Evolutionary conservation across 37 sponge, comb jelly and placozoan genomes (phyloP).

Genomic region (Corticium candelabrum): DNA sequence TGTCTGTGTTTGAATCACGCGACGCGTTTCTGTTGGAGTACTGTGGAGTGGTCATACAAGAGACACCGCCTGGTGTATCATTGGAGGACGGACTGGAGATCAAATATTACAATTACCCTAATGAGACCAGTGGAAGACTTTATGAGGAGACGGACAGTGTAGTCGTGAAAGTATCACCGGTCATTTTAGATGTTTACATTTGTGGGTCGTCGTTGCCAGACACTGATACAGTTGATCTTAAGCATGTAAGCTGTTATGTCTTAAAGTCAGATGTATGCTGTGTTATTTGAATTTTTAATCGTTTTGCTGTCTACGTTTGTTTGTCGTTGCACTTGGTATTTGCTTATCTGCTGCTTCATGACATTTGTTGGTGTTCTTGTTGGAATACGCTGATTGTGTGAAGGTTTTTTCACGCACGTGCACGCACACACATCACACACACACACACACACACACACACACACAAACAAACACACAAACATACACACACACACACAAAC

Average conservation of each 20-base stretch:
- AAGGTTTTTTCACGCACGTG: constrained; percentile 1
- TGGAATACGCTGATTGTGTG: too few relatives aligned
- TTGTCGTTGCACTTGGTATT: too few relatives aligned
- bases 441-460: too few relatives aligned
- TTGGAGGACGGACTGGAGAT: background rate
- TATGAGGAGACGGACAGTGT: background rate
- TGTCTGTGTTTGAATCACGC: background rate
- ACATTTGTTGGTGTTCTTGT: too few relatives aligned
- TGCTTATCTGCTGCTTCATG: too few relatives aligned
- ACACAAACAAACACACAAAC: too few relatives aligned
- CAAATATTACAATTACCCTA: background rate
- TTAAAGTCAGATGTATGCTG: too few relatives aligned
- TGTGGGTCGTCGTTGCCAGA: background rate
- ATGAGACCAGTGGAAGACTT: background rate
- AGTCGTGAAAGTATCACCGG: background rate
- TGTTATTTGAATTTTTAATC: too few relatives aligned
- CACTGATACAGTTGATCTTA: background rate
- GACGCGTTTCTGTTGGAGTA: background rate
- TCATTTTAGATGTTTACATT: background rate
- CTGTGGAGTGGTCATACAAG: background rate
- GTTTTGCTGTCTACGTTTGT: too few relatives aligned
- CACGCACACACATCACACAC: too few relatives aligned
- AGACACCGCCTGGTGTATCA: background rate
- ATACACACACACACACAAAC: too few relatives aligned
- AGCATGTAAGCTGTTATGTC: background rate